Evolutionary conservation across 1,140 invertebrate species (phyloP), one percentile per base, ranked within the genome.

Genomic region (Gryllus bimaculatus): DNA sequence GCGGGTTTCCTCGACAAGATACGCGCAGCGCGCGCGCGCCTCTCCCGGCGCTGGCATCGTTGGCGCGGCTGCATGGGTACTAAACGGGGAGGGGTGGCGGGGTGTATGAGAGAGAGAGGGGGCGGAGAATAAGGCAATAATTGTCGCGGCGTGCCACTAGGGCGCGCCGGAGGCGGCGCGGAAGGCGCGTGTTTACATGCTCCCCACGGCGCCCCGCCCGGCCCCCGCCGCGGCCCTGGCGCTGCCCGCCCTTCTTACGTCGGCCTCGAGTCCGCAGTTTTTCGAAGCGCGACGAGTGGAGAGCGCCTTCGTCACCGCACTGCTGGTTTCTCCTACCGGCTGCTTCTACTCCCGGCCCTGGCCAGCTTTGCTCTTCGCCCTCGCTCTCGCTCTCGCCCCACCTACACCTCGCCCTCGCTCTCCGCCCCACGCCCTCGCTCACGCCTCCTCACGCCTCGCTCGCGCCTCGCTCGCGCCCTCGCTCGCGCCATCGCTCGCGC

Each of bases 1-100:
- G 54, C 54, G 54, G 54, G 54, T 66, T 66, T 66, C 26, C 54
- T 66, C 54, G 54, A 66, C 54, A 66, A 66, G 54, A 66, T 66
- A 66, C 54, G 54, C 54, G 18, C 10, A 5, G 26, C 26, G 26
- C 26, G 1, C 26, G 26, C 26, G 26, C 26, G n/a, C 26, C 26
- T 39, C 26, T 39, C 26, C 26, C 26, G 26, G 26, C 26, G 26
- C 26, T 39, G n/a, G 26, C 26, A 5, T 39, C 5, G 26, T 5
- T 1, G 26, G 1, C 26, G 26, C 26, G 26, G 26, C 5, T 39
- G 26, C 26, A 39, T 1, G 26, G 26, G 26, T 5, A 39, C 26
- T 39, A 1, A 5, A 66, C 54, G 54, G 7, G 7, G 7, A 2
- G 54, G 54, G 54, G 54, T 13, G 18, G 54, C 18, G 54, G 18